phyloP scores from a whole-genome alignment of 2,888 invertebrate species.

The Noctuana brunneofusca region DNA sequence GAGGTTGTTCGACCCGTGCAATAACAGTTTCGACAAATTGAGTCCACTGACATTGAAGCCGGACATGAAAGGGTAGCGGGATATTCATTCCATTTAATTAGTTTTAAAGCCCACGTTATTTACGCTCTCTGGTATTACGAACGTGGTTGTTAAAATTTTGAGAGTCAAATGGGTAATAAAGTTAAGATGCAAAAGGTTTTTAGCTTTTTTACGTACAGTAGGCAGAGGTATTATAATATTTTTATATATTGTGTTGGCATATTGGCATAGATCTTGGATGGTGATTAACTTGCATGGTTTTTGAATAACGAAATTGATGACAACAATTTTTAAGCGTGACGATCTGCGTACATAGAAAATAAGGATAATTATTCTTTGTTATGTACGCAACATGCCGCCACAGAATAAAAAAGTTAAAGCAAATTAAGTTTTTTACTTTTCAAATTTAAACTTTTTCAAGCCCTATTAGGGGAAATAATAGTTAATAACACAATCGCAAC shows the following conservation, averaged over 20 bases:
- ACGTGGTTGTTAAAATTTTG: conserved; percentile 16
- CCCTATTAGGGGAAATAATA: neutral
- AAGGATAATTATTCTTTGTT: too few species aligned
- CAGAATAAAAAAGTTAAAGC: too few species aligned
- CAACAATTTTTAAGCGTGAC: too few species aligned
- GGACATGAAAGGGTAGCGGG: conserved; percentile 53
- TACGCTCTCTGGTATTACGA: conserved; percentile 16
- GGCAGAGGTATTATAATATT: neutral
- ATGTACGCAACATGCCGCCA: too few species aligned
- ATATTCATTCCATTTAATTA: conserved; percentile 38
- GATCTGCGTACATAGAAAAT: too few species aligned
- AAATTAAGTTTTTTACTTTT: too few species aligned
- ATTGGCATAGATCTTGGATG: too few species aligned
- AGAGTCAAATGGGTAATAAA: conserved; percentile 3
- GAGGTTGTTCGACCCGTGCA: conserved; percentile 59
- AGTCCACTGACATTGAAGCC: conserved; percentile 69
- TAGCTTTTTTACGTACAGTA: neutral
- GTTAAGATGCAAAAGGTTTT: neutral
- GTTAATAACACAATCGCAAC: neutral
- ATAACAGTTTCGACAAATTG: conserved; percentile 80
- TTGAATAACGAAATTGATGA: too few species aligned
- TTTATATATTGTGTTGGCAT: too few species aligned
- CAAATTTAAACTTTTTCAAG: too few species aligned
- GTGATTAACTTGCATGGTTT: too few species aligned
- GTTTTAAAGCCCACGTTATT: conserved; percentile 32